Percentiles rank a stretch among this genome's conserved stretches.
Evolutionary conservation across 2,797 vertebrate genomes (phyloP).

Genomic region (Catamblyrhynchus diadema): DNA sequence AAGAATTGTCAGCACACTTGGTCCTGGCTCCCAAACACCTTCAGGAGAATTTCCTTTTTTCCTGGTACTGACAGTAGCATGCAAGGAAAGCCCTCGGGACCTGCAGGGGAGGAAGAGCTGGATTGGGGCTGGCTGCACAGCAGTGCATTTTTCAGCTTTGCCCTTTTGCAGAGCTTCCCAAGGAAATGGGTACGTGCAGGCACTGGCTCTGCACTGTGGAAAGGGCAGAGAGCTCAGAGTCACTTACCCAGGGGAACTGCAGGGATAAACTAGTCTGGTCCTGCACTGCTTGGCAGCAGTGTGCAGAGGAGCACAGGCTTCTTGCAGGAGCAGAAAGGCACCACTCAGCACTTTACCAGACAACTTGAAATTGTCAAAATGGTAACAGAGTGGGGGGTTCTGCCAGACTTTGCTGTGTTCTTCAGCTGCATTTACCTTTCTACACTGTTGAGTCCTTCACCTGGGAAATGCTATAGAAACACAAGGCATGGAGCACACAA

Average conservation of each 20-base stretch:
- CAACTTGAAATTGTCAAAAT: background rate
- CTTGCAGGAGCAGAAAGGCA: background rate
- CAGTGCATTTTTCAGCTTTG: background rate
- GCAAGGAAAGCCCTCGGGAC: background rate
- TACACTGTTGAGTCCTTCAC: background rate
- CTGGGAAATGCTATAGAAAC: background rate
- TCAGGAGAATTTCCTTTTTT: background rate
- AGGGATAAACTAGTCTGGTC: slow-evolving; percentile 37
- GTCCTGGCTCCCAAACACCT: background rate
- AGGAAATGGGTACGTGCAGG: background rate
- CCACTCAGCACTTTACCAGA: background rate
- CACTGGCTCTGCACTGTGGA: background rate
- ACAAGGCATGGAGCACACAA: background rate
- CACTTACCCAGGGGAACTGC: background rate
- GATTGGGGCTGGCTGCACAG: background rate
- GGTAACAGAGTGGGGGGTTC: background rate
- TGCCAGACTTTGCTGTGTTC: background rate
- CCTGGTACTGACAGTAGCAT: background rate
- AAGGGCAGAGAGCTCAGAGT: background rate
- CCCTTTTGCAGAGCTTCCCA: background rate
- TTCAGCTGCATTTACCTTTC: background rate
- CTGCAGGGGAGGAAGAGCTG: background rate
- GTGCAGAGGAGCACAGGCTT: background rate
- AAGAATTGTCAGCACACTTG: background rate
- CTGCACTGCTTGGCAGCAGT: slow-evolving; percentile 24